Conservation (phyloP, 1,140 invertebrate genomes). For the Cylas formicarius region DNA sequence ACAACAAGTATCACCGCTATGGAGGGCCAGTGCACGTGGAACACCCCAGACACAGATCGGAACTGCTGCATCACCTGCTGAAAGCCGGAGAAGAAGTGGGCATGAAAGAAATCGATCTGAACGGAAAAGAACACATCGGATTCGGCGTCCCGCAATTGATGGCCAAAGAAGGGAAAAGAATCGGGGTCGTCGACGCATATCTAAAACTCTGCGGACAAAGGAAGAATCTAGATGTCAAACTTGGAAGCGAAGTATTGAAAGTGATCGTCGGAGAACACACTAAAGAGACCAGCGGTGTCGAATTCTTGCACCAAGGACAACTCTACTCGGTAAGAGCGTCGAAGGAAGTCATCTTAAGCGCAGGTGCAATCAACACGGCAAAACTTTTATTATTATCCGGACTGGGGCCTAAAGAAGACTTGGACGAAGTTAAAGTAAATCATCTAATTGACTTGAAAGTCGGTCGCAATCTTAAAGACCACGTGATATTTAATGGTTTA, state of each 20-base stretch:
- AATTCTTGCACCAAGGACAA: slow-evolving; percentile 48
- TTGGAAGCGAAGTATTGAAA: slow-evolving; percentile 51
- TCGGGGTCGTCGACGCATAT: slow-evolving; percentile 52
- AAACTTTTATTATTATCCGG: slow-evolving; percentile 79
- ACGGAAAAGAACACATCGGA: slow-evolving; percentile 55
- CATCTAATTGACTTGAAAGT: slow-evolving; percentile 44
- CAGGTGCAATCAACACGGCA: slow-evolving; percentile 80
- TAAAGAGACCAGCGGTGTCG: slow-evolving; percentile 56
- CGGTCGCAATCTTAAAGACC: slow-evolving; percentile 51
- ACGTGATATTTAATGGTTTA: slow-evolving; percentile 44
- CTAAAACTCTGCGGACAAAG: slow-evolving; percentile 49
- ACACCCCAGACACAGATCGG: slow-evolving; percentile 46
- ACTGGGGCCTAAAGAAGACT: slow-evolving; percentile 58
- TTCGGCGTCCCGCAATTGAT: slow-evolving; percentile 63
- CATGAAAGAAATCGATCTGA: slow-evolving; percentile 52
- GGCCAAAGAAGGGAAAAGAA: slow-evolving; percentile 45
- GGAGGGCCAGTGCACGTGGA: slow-evolving; percentile 54
- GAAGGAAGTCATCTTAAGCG: slow-evolving; percentile 65
- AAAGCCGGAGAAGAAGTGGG: slow-evolving; percentile 53
- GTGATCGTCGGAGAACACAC: slow-evolving; percentile 52
- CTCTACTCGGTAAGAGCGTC: slow-evolving; percentile 45
- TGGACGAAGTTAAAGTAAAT: slow-evolving; percentile 43
- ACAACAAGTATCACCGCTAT: slow-evolving; percentile 45
- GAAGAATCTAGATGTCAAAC: slow-evolving; percentile 57
- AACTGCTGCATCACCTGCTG: slow-evolving; percentile 49